A percentile compares a stretch with the other conserved stretches of the same genome.
Evolutionary conservation across 1,140 invertebrate species (phyloP).

Genomic region (Drosophila lacteicornis): DNA sequence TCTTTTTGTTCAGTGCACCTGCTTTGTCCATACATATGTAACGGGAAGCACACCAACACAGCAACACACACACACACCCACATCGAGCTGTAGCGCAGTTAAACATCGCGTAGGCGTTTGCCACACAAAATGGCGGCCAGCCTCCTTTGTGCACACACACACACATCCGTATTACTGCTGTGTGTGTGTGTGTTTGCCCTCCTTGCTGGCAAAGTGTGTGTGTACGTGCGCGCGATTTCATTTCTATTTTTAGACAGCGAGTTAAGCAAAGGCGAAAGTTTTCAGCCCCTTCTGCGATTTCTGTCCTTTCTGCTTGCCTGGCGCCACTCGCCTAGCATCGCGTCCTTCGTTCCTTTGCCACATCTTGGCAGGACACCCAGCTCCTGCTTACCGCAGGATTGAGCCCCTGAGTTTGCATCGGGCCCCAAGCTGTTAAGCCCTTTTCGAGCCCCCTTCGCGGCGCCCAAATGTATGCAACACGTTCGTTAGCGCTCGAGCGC

Average conservation of each 20-base stretch:
- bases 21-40: conserved; percentile 22
- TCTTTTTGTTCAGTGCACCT: conserved; percentile 12
- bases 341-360: conserved; percentile 36
- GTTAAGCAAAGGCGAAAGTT: conserved; percentile 69
- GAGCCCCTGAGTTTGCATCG: conserved; percentile 26
- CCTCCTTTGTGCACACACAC: conserved; percentile 68
- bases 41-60: conserved; percentile 23
- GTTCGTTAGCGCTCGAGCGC: conserved; percentile 31
- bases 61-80: conserved; percentile 23
- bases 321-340: conserved; percentile 52
- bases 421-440: conserved; percentile 52
- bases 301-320: conserved; percentile 40
- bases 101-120: conserved; percentile 70
- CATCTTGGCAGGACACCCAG: conserved; percentile 22
- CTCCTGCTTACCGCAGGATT: conserved; percentile 16
- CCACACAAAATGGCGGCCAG: conserved; percentile 77
- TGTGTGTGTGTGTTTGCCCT: conserved; percentile 29
- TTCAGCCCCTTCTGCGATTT: conserved; percentile 44
- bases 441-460: conserved; percentile 7
- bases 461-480: conserved; percentile 58
- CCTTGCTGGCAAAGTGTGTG: conserved; percentile 29
- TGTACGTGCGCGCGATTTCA: conserved; percentile 79
- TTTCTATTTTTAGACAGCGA: conserved; percentile 78
- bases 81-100: conserved; percentile 35
- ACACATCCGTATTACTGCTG: conserved; percentile 17